Conservation (phyloP, 2,888 invertebrate genomes). For the Panorpa germanica region DNA sequence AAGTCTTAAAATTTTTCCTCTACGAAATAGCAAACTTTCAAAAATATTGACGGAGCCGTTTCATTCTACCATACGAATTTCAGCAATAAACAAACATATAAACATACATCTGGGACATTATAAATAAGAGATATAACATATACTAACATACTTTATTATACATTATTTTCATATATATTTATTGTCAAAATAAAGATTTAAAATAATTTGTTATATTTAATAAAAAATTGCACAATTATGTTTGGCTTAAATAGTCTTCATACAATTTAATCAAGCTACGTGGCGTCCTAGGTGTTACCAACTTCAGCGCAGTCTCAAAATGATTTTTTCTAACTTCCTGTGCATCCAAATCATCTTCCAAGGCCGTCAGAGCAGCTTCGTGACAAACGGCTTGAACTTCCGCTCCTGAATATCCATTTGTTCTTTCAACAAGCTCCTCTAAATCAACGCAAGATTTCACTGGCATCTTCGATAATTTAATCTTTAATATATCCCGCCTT, state of each 20-base stretch:
- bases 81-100: too few relatives aligned
- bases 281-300: slow-evolving; percentile 62
- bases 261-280: slow-evolving; percentile 51
- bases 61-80: too few relatives aligned
- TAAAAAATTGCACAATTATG: too few relatives aligned
- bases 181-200: too few relatives aligned
- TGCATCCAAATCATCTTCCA: slow-evolving; percentile 55
- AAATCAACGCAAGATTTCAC: slow-evolving; percentile 40
- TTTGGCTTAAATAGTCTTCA: slow-evolving; percentile 34
- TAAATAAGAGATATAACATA: too few relatives aligned
- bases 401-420: slow-evolving; percentile 82
- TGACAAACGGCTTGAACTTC: slow-evolving; percentile 81
- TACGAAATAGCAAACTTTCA: too few relatives aligned
- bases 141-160: too few relatives aligned
- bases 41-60: too few relatives aligned
- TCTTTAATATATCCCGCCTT: slow-evolving; percentile 60
- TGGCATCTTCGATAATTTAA: slow-evolving; percentile 62
- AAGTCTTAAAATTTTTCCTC: too few relatives aligned
- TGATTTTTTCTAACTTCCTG: slow-evolving; percentile 40
- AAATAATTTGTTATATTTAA: too few relatives aligned
- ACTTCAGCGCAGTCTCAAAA: slow-evolving; percentile 50
- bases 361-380: slow-evolving; percentile 73
- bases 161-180: too few relatives aligned
- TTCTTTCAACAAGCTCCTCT: slow-evolving; percentile 42
- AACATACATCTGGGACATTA: too few relatives aligned